Evolutionary conservation across 2,888 invertebrate species (phyloP), one percentile per base, ranked within the genome.

Genomic region (Melieria crassipennis): DNA sequence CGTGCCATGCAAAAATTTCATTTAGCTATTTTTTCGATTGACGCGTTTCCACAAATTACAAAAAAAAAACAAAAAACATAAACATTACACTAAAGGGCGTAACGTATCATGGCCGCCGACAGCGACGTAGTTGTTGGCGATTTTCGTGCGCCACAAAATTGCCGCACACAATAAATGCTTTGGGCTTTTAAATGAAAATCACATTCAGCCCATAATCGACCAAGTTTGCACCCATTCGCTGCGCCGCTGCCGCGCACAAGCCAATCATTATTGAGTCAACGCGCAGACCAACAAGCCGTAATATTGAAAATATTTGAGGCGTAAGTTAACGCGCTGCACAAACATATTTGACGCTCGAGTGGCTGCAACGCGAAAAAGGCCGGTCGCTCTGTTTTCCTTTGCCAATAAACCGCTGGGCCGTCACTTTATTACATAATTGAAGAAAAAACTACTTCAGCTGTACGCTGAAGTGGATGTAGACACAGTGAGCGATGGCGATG

Each of bases 281-380:
- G n/a, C 52, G 13, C 13, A n/a, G 52, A 13, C 13, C 30, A 30
- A 30, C 5, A 52, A 52, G 52, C 52, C 11, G 13, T 52, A 52
- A n/a, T 52, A 52, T 52, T 52, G 52, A n/a, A 46, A 58, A 52
- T 74, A 68, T 68, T 73, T 76, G 77, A 77, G 75, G 72, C 76
- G 74, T 75, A 70, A 63, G 48, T 69, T 80, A 79, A 81, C 81
- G 74, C 75, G 79, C 79, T 80, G 78, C 79, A 78, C 77, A 79
- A 80, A 80, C 80, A 81, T 81, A 81, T 81, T 81, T 81, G 80
- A 82, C 79, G 81, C 79, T 82, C 78, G 78, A 79, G 77, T 80
- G 74, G 76, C 69, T 80, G 76, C 77, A 75, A 82, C 79, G 77
- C 78, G 77, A 80, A 81, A 80, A 76, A 76, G 82, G 82, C 71